These are phyloP conservation scores for Teleogryllus oceanicus DNA, from an alignment of 2,888 invertebrate species.

Conservation along the genomic window DNA sequence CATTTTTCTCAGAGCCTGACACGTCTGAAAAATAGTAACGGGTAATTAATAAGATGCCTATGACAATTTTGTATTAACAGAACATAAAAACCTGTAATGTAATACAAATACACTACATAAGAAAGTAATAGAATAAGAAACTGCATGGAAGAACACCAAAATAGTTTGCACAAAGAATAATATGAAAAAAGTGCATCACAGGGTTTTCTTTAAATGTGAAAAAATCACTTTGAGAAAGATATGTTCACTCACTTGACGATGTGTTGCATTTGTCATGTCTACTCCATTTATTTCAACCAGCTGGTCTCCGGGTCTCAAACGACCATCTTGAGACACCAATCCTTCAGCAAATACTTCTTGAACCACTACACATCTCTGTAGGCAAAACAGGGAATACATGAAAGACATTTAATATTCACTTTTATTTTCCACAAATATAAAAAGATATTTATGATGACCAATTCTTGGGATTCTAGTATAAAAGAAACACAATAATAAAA, in stretches of 20 bases:
- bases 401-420: not conserved
- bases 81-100: not conserved
- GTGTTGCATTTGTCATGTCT: slow-evolving; percentile 42
- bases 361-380: slow-evolving; percentile 49
- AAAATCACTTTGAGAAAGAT: not conserved
- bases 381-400: slow-evolving; percentile 24
- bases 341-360: slow-evolving; percentile 47
- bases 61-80: too few species aligned
- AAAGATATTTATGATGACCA: too few species aligned
- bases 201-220: too few species aligned
- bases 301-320: slow-evolving; percentile 48
- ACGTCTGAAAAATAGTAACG: slow-evolving; percentile 40
- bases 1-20: slow-evolving; percentile 43
- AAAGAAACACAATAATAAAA: too few species aligned
- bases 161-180: not conserved
- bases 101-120: not conserved
- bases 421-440: not conserved
- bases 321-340: slow-evolving; percentile 48
- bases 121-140: not conserved
- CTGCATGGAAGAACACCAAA: not conserved
- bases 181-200: not conserved
- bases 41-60: too few species aligned
- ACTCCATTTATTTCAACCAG: slow-evolving; percentile 50
- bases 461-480: too few species aligned
- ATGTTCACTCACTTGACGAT: slow-evolving; percentile 35